phyloP scores from a whole-genome alignment of 2,113 vertebrate genomes.

The Pandion haliaetus region DNA sequence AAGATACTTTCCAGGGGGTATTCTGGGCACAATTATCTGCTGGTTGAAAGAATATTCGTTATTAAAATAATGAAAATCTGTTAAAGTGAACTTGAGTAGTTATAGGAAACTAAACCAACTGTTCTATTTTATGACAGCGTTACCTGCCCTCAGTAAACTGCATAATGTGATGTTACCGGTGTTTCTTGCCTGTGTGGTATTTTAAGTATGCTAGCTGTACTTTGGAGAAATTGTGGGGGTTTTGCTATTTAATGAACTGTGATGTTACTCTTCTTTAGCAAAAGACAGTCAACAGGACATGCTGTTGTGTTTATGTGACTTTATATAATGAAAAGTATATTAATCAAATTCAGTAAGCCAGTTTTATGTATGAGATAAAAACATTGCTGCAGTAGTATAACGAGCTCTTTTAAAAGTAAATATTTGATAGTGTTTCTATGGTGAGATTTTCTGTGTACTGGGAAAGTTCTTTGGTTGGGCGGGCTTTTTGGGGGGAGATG shows the following conservation, averaged over 20 bases:
- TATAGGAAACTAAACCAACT: neutral
- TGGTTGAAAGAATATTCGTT: slow-evolving; percentile 3
- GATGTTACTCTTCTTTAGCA: neutral
- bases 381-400: neutral
- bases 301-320: neutral
- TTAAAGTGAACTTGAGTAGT: neutral
- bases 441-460: neutral
- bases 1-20: neutral
- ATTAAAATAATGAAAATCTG: neutral
- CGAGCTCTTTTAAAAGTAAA: neutral
- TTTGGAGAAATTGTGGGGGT: neutral
- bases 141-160: neutral
- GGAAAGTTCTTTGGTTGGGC: neutral
- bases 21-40: neutral
- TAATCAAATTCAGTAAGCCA: neutral
- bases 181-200: neutral
- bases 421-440: neutral
- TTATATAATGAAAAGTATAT: neutral
- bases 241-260: neutral
- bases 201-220: neutral
- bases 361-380: neutral
- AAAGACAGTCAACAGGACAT: neutral
- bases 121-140: neutral
- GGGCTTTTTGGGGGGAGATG: neutral
- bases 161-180: neutral